Base-by-base conservation (phyloP, 2,888 invertebrate species). In the Linnaemya vulpina region DNA sequence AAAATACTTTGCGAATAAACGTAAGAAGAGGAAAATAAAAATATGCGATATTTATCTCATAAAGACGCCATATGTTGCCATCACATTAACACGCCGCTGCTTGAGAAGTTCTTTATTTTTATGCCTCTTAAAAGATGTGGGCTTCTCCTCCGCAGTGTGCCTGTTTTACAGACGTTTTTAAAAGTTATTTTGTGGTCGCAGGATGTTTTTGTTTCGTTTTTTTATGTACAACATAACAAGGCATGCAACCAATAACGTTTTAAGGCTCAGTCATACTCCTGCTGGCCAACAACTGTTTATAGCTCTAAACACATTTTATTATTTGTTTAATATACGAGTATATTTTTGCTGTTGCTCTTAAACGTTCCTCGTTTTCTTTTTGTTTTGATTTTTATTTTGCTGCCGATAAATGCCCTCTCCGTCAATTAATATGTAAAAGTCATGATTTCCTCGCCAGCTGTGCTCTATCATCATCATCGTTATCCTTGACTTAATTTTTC, bases 31-130 rank as follows among this genome's bases (percentile, higher is more conserved):
- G n/a, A 13, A 13, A 15, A 40, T 35, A 53, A 51, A 58, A 38
- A 20, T 62, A 25, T 22, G 70, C 63, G 60, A 62, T 65, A 80
- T 80, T 76, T 77, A 74, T 74, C 68, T 70, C 46, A 63, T 81
- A 74, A 62, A 74, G 60, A 22, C 20, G 75, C 86, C 82, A 86
- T 80, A 77, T 87, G 84, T 84, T 84, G 80, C 82, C 84, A 81
- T 49, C 82, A 84, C 80, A 86, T 84, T 86, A 83, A 75, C n/a
- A n/a, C 71, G 67, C 51, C 71, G 67, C 51, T 70, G 83, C 74
- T 78, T 58, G 49, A 68, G 73, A 81, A 68, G 20, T 62, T 77
- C 35, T 70, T 38, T 60, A 13, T 60, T 65, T 71, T 63, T 43
- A 70, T 43, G 43, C 13, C 15, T 51, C 38, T 55, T 58, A 4